These are phyloP conservation scores for Caenorhabditis sulstoni DNA, from an alignment of 2,888 invertebrate genomes.

Conservation along the genomic window DNA sequence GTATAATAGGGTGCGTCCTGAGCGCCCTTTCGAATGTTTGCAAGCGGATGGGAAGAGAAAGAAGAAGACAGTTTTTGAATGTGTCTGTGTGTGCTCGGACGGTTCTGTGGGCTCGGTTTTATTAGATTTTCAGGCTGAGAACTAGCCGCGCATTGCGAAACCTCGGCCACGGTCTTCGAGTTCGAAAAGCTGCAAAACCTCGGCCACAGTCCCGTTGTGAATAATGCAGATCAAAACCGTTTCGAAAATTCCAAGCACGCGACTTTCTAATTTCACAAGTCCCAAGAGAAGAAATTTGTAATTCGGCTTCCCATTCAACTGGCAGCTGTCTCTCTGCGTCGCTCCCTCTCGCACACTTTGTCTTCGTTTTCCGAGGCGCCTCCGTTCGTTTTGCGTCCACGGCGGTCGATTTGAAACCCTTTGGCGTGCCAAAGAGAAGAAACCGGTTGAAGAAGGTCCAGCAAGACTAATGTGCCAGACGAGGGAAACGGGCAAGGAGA, in stretches of 20 bases:
- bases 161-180: too few species aligned
- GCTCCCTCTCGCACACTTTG: constrained; percentile 35
- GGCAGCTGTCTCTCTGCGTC: constrained; percentile 44
- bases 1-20: constrained; percentile 54
- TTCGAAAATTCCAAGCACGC: too few species aligned
- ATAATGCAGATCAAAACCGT: too few species aligned
- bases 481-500: not conserved
- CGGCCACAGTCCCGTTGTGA: too few species aligned
- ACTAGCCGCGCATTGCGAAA: too few species aligned
- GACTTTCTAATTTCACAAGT: constrained; percentile 1
- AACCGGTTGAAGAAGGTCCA: constrained; percentile 16
- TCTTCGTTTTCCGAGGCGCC: not conserved
- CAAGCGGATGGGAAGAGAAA: constrained; percentile 19
- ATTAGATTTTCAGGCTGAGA: too few species aligned
- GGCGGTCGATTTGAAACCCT: constrained; percentile 44
- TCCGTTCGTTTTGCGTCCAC: constrained; percentile 45
- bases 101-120: too few species aligned
- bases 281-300: not conserved
- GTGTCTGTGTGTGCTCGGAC: not conserved
- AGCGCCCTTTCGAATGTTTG: constrained; percentile 35
- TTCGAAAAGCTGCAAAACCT: too few species aligned
- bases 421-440: constrained; percentile 37
- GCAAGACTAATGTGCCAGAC: constrained; percentile 32
- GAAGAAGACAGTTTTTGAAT: constrained; percentile 10
- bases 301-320: not conserved